These are phyloP conservation scores for Steinernema carpocapsae DNA, from an alignment of 2,888 invertebrate species.

Conservation along the genomic window DNA sequence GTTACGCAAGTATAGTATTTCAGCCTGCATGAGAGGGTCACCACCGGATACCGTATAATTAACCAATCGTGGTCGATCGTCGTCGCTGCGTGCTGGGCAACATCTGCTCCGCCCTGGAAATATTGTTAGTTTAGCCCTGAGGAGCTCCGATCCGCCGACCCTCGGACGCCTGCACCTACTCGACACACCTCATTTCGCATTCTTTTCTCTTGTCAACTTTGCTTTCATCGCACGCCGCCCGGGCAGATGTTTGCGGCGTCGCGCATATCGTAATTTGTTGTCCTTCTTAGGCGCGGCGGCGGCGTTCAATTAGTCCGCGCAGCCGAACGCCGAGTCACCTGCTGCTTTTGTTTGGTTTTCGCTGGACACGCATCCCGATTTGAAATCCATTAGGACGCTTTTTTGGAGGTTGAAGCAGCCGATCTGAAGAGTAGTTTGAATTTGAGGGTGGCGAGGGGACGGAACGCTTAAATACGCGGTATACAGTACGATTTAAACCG, in stretches of 20 bases:
- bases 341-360: constrained; percentile 33
- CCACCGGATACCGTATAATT: constrained; percentile 32
- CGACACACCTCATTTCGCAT: constrained; percentile 34
- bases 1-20: constrained; percentile 28
- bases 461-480: not conserved
- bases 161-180: not conserved
- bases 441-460: not conserved
- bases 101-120: constrained; percentile 3
- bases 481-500: no score
- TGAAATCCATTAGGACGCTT: constrained; percentile 11
- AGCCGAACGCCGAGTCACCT: constrained; percentile 25
- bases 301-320: constrained; percentile 27
- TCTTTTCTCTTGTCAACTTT: constrained; percentile 28
- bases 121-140: not conserved
- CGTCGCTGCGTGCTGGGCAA: not conserved
- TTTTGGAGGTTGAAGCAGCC: not conserved
- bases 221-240: constrained; percentile 32
- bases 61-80: not conserved
- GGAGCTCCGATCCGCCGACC: not conserved
- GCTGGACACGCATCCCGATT: not conserved
- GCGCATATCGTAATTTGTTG: constrained; percentile 33
- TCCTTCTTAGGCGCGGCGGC: not conserved
- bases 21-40: constrained; percentile 6
- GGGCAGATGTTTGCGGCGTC: constrained; percentile 25
- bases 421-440: not conserved